Evolutionary conservation across 2,797 vertebrate genomes (phyloP).

Genomic region (Neosilurus mollespiculum): DNA sequence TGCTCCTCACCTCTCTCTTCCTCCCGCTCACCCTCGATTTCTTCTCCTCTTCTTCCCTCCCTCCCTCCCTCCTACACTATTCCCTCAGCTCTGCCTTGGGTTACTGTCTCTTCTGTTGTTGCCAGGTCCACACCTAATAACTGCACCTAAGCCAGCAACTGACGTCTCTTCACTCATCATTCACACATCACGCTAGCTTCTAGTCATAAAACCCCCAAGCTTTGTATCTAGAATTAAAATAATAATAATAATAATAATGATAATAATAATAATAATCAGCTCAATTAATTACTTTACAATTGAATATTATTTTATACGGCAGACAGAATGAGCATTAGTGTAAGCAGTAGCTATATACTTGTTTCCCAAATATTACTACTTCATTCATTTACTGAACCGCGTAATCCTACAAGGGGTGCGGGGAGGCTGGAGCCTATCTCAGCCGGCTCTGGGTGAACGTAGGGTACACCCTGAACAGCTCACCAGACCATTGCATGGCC

Average conservation of each 20-base stretch:
- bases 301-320: neutral
- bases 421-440: no score
- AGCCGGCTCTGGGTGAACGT: no score
- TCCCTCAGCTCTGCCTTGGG: constrained; percentile 46
- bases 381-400: no score
- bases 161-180: constrained; percentile 45
- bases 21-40: constrained; percentile 43
- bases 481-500: no score
- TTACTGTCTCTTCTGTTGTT: constrained; percentile 60
- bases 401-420: no score
- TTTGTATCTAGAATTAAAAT: neutral
- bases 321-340: neutral
- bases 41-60: constrained; percentile 43
- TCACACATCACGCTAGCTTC: constrained; percentile 7
- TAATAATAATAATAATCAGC: neutral
- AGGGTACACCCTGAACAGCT: no score
- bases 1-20: constrained; percentile 60
- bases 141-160: constrained; percentile 12
- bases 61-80: constrained; percentile 59
- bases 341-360: neutral
- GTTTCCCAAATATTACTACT: no score
- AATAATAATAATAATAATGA: neutral
- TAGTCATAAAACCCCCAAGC: neutral
- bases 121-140: constrained; percentile 51
- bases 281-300: neutral